Evolutionary conservation across 2,888 invertebrate genomes (phyloP), one percentile per base, ranked within the genome.

Genomic region (Cosmorhoe ocellata): DNA sequence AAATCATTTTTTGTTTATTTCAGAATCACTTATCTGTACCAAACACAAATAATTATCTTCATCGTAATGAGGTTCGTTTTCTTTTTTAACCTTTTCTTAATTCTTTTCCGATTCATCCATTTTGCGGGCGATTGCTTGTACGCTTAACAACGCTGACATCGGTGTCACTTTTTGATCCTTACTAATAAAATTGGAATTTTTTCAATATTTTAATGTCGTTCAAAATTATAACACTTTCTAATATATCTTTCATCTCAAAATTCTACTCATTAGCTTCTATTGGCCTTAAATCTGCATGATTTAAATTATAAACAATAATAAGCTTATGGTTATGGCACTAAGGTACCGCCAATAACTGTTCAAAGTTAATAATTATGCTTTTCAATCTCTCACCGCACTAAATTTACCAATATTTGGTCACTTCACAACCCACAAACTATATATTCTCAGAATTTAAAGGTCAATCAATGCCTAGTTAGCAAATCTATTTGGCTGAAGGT

Each of bases 1-100:
- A 77, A 81, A 80, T 81, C 83, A 84, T 80, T 85, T 87, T 84
- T 88, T 92, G 91, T 92, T 91, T 94, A 94, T 95, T 95, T 91
- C 95, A 95, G 95, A 95, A 93, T 92, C 95, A 94, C 93, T 95
- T 95, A 93, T 94, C 94, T 93, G 95, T 95, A 92, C 95, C 95
- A 92, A 93, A 93, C 93, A 94, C 93, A 93, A 93, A 93, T 94
- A 95, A 94, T 93, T 95, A 93, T 91, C 94, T 93, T 79, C 94
- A 94, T 91, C 94, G 93, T 87, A 93, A 92, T 91, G 94, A 95
- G 95, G 95, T 95, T 91, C 89, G 89, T 90, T 89, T 85, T 82
- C 81, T 88, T 85, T 81, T 83, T 78, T 87, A 81, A 85, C 84
- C 81, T 79, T 74, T 75, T 81, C 75, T 78, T 72, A 76, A 67